These are phyloP conservation scores for Diadumene lineata DNA, from an alignment of 92 coral and sea anemone species.

Conservation along the genomic window DNA sequence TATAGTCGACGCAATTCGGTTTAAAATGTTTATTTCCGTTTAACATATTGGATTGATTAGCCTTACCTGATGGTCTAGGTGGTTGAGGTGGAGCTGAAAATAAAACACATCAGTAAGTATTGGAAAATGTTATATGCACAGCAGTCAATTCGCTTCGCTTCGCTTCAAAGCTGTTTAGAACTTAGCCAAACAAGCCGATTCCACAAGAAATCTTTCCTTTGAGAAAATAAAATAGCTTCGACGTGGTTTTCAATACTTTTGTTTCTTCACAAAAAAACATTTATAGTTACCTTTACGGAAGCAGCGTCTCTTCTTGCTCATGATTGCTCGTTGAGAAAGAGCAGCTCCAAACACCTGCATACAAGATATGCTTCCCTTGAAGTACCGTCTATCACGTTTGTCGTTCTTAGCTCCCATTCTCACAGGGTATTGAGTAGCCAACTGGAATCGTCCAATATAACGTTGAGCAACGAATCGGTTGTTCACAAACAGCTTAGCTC, in stretches of 20 bases:
- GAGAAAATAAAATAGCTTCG: no score
- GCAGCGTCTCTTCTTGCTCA: constrained; percentile 11
- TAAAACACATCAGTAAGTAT: not conserved
- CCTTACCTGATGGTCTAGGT: not conserved
- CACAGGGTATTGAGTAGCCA: constrained; percentile 48
- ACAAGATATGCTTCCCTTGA: constrained; percentile 50
- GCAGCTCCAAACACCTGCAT: constrained; percentile 54
- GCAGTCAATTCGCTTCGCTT: no score
- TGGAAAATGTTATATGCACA: not conserved
- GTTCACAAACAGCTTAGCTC: constrained; percentile 42
- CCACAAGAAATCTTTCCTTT: no score
- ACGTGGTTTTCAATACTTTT: no score
- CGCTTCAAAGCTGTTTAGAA: no score
- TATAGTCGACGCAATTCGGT: no score
- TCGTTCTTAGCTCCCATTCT: constrained; percentile 47
- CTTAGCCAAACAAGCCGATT: no score
- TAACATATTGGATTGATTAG: not conserved
- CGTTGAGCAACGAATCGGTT: constrained; percentile 23
- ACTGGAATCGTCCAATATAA: constrained; percentile 32
- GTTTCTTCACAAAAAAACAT: not conserved
- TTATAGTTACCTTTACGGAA: constrained; percentile 39
- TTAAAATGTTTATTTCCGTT: no score
- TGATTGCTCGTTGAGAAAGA: not conserved
- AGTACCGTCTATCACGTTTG: constrained; percentile 28
- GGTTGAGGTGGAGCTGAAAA: not conserved